Base-by-base conservation (phyloP, 2,888 invertebrate species). In the Drosophila diplacantha region DNA sequence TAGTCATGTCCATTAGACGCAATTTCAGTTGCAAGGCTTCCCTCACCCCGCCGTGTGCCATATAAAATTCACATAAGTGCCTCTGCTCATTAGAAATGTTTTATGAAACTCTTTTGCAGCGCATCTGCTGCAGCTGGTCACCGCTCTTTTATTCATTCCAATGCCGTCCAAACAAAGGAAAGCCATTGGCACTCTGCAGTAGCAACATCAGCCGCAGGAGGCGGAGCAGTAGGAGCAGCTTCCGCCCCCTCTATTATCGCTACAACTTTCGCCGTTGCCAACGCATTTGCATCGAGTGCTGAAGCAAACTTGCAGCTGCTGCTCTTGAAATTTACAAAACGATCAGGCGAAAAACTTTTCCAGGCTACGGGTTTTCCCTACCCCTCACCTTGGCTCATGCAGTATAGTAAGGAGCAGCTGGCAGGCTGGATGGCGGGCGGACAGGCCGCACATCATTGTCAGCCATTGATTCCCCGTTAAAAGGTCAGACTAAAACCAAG, bases 221-320 rank as follows among this genome's bases (percentile, higher is more conserved):
- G 1, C 14, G 38, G 14, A 26, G 41, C 16, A 11, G 24, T 11
- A 9, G 39, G 39, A 24, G 22, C 39, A 7, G 22, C 5, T 22
- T 22, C 39, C 43, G 16, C 43, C 44, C 38, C 26, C 38, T 50
- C 39, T 61, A 31, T 50, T 62, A 38, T 38, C 37, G 47, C 39
- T 9, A 34, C 43, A 20, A 56, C 54, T 69, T 69, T 69, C 20
- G 59, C 34, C 64, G 31, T 29, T 8, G 44, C 49, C 61, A 39
- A 34, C 31, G 51, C 62, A 71, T 69, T 69, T 65, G 57, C 52
- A 69, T 69, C 37, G 71, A 57, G 57, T 38, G 57, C 38, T 71
- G 53, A 44, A 61, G 50, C 56, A 52, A 71, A 60, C 49, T 72
- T 68, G 56, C 77, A 82, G 65, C 77, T 76, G 83, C 49, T 60